These are phyloP conservation scores for Paraescarpia echinospica DNA, from an alignment of 1,140 invertebrate genomes.

Conservation along the genomic window DNA sequence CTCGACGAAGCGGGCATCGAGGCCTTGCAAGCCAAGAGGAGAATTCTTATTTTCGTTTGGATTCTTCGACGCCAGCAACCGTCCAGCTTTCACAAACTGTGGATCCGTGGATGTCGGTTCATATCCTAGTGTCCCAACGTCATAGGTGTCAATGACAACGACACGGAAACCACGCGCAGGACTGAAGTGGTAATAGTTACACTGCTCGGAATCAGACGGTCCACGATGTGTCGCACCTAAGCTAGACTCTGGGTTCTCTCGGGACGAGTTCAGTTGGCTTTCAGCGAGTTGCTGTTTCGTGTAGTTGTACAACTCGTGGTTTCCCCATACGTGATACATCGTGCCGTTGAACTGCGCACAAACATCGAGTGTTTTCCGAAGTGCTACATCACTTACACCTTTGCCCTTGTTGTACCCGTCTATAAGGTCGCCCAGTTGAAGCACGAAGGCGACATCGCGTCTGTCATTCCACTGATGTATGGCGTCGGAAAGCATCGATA, in stretches of 20 bases:
- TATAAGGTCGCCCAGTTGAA: constrained; percentile 58
- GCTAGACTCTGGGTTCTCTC: neutral
- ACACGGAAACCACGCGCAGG: constrained; percentile 42
- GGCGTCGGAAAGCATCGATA: too few relatives aligned
- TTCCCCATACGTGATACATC: constrained; percentile 53
- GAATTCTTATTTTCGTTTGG: constrained; percentile 44
- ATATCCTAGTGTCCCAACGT: constrained; percentile 49
- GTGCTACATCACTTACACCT: constrained; percentile 26
- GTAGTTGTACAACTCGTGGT: constrained; percentile 58
- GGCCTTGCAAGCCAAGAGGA: constrained; percentile 43
- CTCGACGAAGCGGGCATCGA: constrained; percentile 43
- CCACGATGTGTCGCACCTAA: neutral
- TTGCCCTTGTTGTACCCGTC: constrained; percentile 47
- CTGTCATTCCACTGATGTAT: too few relatives aligned
- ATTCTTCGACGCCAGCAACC: constrained; percentile 36
- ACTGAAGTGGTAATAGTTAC: constrained; percentile 48
- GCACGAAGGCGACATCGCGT: constrained; percentile 44
- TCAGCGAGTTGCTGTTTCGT: constrained; percentile 16
- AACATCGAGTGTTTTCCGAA: constrained; percentile 31
- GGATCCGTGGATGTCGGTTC: constrained; percentile 28
- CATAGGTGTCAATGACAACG: constrained; percentile 53
- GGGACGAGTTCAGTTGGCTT: constrained; percentile 18
- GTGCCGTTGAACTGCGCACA: constrained; percentile 37
- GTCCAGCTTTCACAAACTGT: constrained; percentile 33
- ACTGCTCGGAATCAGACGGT: neutral